Conservation (phyloP, 2,797 vertebrate species). For the Rhabdomys pumilio region DNA sequence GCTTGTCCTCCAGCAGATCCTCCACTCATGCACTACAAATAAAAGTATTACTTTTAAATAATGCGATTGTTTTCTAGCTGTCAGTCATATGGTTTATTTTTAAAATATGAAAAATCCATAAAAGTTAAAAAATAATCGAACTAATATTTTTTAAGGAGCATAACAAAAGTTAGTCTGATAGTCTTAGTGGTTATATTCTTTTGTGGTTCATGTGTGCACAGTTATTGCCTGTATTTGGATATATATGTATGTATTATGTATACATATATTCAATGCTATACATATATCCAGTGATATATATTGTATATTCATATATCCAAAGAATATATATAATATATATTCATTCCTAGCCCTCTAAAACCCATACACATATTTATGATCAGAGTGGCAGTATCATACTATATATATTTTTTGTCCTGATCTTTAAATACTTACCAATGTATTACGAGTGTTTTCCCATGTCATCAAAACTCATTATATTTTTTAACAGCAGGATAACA, state of each 20-base stretch:
- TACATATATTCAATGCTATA: neutral
- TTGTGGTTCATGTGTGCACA: neutral
- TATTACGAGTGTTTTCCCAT: constrained; percentile 34
- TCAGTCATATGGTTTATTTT: neutral
- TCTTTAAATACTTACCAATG: neutral
- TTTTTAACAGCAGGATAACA: constrained; percentile 48
- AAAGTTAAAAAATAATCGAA: constrained; percentile 15
- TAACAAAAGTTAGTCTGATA: neutral
- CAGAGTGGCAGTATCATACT: neutral
- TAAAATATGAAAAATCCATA: constrained; percentile 18
- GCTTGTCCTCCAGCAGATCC: neutral
- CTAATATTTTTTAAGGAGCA: constrained; percentile 26
- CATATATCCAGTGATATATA: neutral
- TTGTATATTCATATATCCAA: neutral
- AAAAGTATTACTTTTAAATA: constrained; percentile 1
- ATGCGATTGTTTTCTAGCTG: constrained; percentile 17
- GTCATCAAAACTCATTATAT: constrained; percentile 51
- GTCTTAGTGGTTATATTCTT: constrained; percentile 1
- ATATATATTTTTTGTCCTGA: neutral
- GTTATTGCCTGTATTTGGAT: neutral
- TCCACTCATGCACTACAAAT: neutral
- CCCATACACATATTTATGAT: neutral
- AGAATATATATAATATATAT: neutral
- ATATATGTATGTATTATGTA: no score
- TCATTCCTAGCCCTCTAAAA: neutral